Base-by-base conservation (phyloP, 2,797 vertebrate species). In the Sebastes jordani region DNA sequence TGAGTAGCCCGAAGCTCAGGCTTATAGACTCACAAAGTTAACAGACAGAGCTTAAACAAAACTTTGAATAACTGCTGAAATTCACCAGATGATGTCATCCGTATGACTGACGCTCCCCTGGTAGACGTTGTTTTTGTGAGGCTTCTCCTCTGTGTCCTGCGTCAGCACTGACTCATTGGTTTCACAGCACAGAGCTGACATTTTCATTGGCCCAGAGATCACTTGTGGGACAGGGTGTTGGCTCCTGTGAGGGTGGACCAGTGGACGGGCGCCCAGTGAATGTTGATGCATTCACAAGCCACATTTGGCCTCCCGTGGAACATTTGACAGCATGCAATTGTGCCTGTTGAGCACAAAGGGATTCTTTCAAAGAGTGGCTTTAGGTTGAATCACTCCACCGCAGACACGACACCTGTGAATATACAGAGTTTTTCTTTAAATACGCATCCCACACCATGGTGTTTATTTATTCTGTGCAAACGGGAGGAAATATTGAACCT, bases 161-260 rank as follows among this genome's bases (percentile, higher is more conserved):
- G 78, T 94, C 88, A 93, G 90, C 88, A 82, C 87, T 89, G 90
- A 94, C 80, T 91, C 90, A 90, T 63, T 86, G 91, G 67, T 91
- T 89, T 92, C 83, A 78, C 71, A 58, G 77, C 87, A 65, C 89
- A 80, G 73, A 76, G 86, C 76, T 92, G 91, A 91, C 93, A 92
- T 93, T 90, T 92, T 84, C 84, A 89, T 81, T 89, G 92, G 89
- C 84, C 78, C 76, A 58, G 6, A 90, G 84, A 89, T 86, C 86
- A 84, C 91, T 88, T 86, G 23, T 80, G 88, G 90, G 90, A 80
- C 88, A 74, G 86, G 82, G 90, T 76, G 89, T 87, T 86, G 89
- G 80, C 90, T 86, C 87, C 78, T 81, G 11, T 75, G 77, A 89
- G 86, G 85, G 66, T 62, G 80, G 80, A 79, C 81, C 65, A 60